Percentiles rank a stretch among this genome's conserved stretches.
Evolutionary conservation across 1,140 invertebrate species (phyloP).

Genomic region (Oryzaephilus surinamensis): DNA sequence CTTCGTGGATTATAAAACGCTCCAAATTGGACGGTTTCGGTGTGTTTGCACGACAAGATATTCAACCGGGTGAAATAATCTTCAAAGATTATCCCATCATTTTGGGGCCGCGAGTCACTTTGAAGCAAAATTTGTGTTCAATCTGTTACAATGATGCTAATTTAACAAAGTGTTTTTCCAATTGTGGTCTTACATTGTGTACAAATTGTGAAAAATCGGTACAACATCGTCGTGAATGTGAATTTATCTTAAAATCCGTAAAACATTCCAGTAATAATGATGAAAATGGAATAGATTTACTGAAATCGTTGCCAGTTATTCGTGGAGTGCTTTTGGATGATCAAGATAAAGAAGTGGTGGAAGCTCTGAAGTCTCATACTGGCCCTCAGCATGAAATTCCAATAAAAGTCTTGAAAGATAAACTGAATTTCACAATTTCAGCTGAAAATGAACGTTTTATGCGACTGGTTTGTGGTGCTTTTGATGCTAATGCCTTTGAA

Average conservation of each 20-base stretch:
- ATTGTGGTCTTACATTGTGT: conserved; percentile 50
- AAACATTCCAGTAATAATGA: conserved; percentile 29
- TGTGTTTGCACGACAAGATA: conserved; percentile 51
- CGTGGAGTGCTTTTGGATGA: conserved; percentile 45
- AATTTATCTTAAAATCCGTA: conserved; percentile 40
- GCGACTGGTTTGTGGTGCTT: conserved; percentile 45
- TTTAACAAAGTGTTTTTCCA: conserved; percentile 40
- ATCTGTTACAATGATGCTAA: conserved; percentile 42
- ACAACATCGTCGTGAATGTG: conserved; percentile 48
- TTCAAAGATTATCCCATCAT: conserved; percentile 56
- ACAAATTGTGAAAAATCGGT: conserved; percentile 44
- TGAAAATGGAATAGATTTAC: conserved; percentile 31
- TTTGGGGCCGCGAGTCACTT: conserved; percentile 45
- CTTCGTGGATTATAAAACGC: conserved; percentile 21
- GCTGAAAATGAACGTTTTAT: conserved; percentile 51
- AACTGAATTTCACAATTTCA: conserved; percentile 42
- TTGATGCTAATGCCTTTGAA: conserved; percentile 69
- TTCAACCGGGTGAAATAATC: conserved; percentile 52
- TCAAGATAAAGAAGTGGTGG: conserved; percentile 42
- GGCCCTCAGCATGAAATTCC: conserved; percentile 44
- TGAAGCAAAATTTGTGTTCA: conserved; percentile 41
- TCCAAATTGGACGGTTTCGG: conserved; percentile 44
- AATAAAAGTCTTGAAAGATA: conserved; percentile 44
- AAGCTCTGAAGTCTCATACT: conserved; percentile 44
- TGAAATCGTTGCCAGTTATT: conserved; percentile 48